These are phyloP conservation scores for Picathartes gymnocephalus DNA, from an alignment of 2,113 vertebrate genomes.

Conservation along the genomic window DNA sequence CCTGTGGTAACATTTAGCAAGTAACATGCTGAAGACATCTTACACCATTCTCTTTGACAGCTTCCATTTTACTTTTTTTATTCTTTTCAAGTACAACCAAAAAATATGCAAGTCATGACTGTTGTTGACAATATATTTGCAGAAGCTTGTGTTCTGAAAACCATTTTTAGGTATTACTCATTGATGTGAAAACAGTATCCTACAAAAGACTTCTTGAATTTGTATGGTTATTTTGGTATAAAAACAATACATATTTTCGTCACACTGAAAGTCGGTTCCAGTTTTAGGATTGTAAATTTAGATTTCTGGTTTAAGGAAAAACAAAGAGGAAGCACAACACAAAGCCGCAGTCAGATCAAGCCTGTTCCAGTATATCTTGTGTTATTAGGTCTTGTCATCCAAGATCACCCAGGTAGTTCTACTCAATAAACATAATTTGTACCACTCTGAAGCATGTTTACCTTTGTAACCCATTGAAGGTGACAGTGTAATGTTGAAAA, in stretches of 20 bases:
- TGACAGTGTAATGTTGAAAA: neutral
- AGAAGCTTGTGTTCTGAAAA: neutral
- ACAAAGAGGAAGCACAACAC: neutral
- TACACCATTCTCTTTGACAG: neutral
- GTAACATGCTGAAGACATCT: neutral
- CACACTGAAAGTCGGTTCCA: neutral
- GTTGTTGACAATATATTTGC: neutral
- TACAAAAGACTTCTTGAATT: neutral
- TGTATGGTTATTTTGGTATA: neutral
- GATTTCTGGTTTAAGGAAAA: neutral
- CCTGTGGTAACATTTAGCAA: neutral
- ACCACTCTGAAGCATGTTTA: neutral
- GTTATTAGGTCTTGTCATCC: neutral
- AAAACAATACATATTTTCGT: neutral
- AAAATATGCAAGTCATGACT: neutral
- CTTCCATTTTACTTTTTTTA: neutral
- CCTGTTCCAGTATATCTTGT: neutral
- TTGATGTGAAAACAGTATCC: neutral
- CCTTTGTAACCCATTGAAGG: neutral
- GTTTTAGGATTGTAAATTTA: neutral
- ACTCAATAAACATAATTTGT: neutral
- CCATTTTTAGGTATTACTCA: neutral
- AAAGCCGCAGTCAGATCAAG: neutral
- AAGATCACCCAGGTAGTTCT: neutral
- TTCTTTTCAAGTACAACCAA: neutral